Evolutionary conservation across 2,113 vertebrate species (phyloP).

Genomic region (Crocuta crocuta): DNA sequence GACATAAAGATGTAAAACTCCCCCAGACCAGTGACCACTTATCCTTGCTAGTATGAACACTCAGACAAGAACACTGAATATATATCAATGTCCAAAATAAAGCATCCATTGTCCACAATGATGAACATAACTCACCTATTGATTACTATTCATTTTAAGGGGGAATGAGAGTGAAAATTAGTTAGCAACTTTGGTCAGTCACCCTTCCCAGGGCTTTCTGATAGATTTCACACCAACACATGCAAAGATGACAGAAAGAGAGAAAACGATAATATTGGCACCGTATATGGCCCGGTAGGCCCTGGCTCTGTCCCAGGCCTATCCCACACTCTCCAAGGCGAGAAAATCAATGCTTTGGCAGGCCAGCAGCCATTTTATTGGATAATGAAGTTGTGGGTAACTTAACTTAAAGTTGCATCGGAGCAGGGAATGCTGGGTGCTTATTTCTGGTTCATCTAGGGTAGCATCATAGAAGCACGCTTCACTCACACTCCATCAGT

Average conservation of each 20-base stretch:
- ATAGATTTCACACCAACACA: background rate
- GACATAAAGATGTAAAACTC: background rate
- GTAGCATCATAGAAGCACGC: background rate
- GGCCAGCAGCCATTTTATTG: background rate
- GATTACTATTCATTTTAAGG: background rate
- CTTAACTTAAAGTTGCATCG: background rate
- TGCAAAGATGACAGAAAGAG: background rate
- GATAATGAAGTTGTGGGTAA: background rate
- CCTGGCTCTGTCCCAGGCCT: background rate
- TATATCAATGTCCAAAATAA: background rate
- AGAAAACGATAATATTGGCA: background rate
- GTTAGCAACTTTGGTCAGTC: background rate
- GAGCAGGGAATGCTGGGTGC: background rate
- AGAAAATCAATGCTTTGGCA: background rate
- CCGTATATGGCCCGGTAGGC: accelerated
- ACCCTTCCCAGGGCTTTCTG: background rate
- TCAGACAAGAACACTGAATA: background rate
- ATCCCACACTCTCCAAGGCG: background rate
- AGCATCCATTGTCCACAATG: background rate
- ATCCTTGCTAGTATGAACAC: background rate
- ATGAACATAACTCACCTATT: background rate
- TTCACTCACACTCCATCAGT: background rate
- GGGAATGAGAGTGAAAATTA: background rate
- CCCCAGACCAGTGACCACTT: background rate
- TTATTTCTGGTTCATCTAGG: background rate